These are phyloP conservation scores for Clitarchus hookeri DNA, from an alignment of 2,888 invertebrate species.

Conservation along the genomic window DNA sequence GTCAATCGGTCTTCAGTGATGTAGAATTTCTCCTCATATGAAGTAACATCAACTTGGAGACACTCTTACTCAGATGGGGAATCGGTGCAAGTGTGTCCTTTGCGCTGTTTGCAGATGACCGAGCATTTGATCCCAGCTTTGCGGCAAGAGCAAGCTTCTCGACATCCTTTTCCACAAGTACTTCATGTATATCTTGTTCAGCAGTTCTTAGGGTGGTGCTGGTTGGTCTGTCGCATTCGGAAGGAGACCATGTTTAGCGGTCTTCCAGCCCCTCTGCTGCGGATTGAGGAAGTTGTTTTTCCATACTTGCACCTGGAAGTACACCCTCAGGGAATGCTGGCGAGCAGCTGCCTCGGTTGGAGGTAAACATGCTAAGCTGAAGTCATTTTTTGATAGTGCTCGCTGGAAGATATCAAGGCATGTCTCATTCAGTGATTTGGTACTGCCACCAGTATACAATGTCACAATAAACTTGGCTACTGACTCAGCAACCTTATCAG, in stretches of 20 bases:
- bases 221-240: background rate
- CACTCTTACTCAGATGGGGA: background rate
- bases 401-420: background rate
- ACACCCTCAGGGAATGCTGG: background rate
- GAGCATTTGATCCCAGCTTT: slow-evolving; percentile 3
- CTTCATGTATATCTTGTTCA: background rate
- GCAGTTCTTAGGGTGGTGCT: background rate
- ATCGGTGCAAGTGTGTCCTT: background rate
- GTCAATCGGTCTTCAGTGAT: too few relatives aligned
- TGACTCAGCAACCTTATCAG: too few relatives aligned
- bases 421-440: background rate
- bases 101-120: background rate
- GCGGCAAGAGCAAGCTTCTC: background rate
- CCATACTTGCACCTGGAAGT: background rate
- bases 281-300: background rate
- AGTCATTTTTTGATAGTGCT: too few relatives aligned
- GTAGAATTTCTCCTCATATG: too few relatives aligned
- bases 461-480: background rate
- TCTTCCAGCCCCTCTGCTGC: background rate
- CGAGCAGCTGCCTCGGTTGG: slow-evolving; percentile 2
- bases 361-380: background rate
- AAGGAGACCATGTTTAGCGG: background rate
- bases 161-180: background rate
- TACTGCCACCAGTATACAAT: background rate
- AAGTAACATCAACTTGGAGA: too few relatives aligned